phyloP scores from a whole-genome alignment of 92 coral and sea anemone species.

The Epizoanthus fatuus region DNA sequence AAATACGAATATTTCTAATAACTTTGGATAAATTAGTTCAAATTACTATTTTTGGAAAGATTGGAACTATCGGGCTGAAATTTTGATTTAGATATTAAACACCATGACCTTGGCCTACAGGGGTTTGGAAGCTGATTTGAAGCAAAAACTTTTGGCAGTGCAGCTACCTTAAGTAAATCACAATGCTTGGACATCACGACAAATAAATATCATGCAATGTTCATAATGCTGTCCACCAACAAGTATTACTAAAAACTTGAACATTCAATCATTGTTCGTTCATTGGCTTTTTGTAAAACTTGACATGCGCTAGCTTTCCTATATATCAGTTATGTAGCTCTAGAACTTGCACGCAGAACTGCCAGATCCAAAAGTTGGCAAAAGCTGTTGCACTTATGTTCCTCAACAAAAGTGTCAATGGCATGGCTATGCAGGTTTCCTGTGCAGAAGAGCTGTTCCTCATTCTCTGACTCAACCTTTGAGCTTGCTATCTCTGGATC shows the following conservation, averaged over 20 bases:
- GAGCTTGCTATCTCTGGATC: slow-evolving; percentile 63
- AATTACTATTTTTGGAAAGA: background rate
- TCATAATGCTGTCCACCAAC: too few relatives aligned
- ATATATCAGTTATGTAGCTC: background rate
- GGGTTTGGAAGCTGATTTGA: background rate
- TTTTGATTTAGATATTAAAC: background rate
- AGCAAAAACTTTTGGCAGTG: slow-evolving; percentile 1
- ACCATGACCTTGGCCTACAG: background rate
- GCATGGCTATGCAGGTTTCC: slow-evolving; percentile 61
- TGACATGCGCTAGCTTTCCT: background rate
- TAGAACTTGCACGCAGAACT: slow-evolving; percentile 22
- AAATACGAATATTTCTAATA: background rate
- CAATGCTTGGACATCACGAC: too few relatives aligned
- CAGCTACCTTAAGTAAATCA: background rate
- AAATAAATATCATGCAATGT: too few relatives aligned
- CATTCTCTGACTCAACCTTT: slow-evolving; percentile 16
- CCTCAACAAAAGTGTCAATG: slow-evolving; percentile 52
- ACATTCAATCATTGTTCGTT: background rate
- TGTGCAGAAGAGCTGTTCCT: slow-evolving; percentile 53
- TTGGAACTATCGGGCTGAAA: background rate
- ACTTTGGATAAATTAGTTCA: background rate
- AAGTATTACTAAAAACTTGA: too few relatives aligned
- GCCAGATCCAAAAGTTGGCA: slow-evolving; percentile 55
- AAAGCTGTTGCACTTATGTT: slow-evolving; percentile 55
- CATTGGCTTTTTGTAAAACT: background rate